Percentiles rank a stretch among this genome's conserved stretches.
Conservation (phyloP, 2,113 vertebrate species). For the Riparia riparia region DNA sequence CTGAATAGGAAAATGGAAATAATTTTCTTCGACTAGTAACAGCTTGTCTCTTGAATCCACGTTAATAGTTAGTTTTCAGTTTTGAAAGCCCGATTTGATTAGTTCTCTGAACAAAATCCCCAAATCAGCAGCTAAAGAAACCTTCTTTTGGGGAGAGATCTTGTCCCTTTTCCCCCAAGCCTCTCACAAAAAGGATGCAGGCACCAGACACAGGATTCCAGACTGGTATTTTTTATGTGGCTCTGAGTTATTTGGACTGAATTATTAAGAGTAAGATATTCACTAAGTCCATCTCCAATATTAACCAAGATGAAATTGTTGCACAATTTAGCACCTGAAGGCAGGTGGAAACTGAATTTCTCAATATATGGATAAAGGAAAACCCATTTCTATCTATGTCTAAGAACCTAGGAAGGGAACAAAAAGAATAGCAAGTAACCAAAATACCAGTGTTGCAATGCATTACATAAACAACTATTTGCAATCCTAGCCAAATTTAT, state of each 20-base stretch:
- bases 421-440: background rate
- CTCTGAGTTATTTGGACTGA: background rate
- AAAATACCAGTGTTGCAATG: background rate
- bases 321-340: background rate
- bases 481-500: background rate
- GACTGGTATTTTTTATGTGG: accelerated
- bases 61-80: background rate
- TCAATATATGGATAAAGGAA: background rate
- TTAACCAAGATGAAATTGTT: background rate
- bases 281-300: background rate
- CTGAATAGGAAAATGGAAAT: background rate
- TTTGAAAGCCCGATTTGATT: background rate
- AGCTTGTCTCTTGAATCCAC: background rate
- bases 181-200: background rate
- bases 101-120: slow-evolving; percentile 13
- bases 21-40: slow-evolving; percentile 23
- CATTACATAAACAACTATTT: background rate
- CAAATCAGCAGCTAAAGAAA: background rate
- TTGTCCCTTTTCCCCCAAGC: background rate
- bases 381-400: background rate
- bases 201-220: background rate
- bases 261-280: background rate
- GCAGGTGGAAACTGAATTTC: background rate
- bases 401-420: background rate
- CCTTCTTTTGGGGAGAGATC: background rate